phyloP scores from a whole-genome alignment of 2,888 invertebrate species.

The Coleophora deauratella region DNA sequence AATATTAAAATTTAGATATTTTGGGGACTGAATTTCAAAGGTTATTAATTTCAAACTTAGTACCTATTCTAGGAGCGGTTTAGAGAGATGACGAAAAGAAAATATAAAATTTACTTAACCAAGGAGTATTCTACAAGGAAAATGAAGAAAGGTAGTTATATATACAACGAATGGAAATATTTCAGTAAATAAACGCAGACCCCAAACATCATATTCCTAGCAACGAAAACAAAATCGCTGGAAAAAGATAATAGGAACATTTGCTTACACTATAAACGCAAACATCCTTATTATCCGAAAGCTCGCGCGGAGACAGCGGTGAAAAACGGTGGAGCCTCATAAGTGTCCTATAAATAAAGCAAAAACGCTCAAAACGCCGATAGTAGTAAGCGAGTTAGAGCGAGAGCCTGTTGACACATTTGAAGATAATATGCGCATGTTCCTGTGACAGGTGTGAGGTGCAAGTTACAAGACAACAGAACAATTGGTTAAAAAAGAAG shows the following conservation, averaged over 20 bases:
- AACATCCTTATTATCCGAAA: constrained; percentile 9
- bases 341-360: constrained; percentile 23
- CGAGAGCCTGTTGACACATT: constrained; percentile 68
- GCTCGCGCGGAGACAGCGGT: constrained; percentile 12
- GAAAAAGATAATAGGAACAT: not conserved
- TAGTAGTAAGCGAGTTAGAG: constrained; percentile 54
- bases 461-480: constrained; percentile 13
- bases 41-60: too few relatives aligned
- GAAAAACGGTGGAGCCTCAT: constrained; percentile 16
- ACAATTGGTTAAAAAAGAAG: too few relatives aligned
- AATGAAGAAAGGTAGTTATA: too few relatives aligned
- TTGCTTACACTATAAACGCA: not conserved
- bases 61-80: too few relatives aligned
- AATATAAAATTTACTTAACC: too few relatives aligned
- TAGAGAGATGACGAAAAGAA: too few relatives aligned
- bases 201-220: not conserved
- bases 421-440: constrained; percentile 69
- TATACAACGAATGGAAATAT: too few relatives aligned
- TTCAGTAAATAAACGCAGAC: too few relatives aligned
- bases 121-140: too few relatives aligned
- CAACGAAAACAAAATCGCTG: not conserved
- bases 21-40: not conserved
- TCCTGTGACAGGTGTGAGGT: constrained; percentile 31
- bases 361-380: constrained; percentile 25
- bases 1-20: too few relatives aligned